Conservation (phyloP, 2,888 invertebrate species). For the Eristalinus aeneus region DNA sequence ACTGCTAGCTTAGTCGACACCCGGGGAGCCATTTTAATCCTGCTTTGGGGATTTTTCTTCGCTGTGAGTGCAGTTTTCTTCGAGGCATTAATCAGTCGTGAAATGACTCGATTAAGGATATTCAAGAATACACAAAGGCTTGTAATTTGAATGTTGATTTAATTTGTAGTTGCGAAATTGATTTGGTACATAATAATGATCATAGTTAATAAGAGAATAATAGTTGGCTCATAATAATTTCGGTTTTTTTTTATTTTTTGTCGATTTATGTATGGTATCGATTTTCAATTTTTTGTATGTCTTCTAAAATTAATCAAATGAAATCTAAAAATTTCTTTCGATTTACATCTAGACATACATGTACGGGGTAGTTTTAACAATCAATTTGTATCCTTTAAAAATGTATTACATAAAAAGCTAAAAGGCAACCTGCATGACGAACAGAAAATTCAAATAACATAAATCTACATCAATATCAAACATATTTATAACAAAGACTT, state of each 20-base stretch:
- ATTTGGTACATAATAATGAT: slow-evolving; percentile 56
- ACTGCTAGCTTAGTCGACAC: slow-evolving; percentile 85
- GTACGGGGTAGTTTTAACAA: slow-evolving; percentile 32
- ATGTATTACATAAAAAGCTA: slow-evolving; percentile 66
- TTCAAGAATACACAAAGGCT: not conserved
- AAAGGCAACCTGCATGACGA: slow-evolving; percentile 62
- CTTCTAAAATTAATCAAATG: not conserved
- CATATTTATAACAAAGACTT: slow-evolving; percentile 11
- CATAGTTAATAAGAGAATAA: slow-evolving; percentile 58
- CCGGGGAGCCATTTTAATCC: slow-evolving; percentile 81
- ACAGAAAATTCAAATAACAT: slow-evolving; percentile 8
- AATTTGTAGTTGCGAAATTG: slow-evolving; percentile 64
- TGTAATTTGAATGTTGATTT: slow-evolving; percentile 49
- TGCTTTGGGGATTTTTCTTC: slow-evolving; percentile 80
- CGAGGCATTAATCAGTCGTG: slow-evolving; percentile 75
- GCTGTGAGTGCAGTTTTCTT: slow-evolving; percentile 77
- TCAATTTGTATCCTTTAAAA: slow-evolving; percentile 29
- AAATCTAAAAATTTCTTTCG: slow-evolving; percentile 5
- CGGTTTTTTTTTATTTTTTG: slow-evolving; percentile 18
- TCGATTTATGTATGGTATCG: slow-evolving; percentile 31
- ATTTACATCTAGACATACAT: not conserved
- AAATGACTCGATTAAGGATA: not conserved
- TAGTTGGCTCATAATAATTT: slow-evolving; percentile 54
- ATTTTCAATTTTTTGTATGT: not conserved
- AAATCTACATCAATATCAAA: slow-evolving; percentile 7